Evolutionary conservation across 1,140 invertebrate species (phyloP), one percentile per base, ranked within the genome.

Genomic region (Zophobas atratus): DNA sequence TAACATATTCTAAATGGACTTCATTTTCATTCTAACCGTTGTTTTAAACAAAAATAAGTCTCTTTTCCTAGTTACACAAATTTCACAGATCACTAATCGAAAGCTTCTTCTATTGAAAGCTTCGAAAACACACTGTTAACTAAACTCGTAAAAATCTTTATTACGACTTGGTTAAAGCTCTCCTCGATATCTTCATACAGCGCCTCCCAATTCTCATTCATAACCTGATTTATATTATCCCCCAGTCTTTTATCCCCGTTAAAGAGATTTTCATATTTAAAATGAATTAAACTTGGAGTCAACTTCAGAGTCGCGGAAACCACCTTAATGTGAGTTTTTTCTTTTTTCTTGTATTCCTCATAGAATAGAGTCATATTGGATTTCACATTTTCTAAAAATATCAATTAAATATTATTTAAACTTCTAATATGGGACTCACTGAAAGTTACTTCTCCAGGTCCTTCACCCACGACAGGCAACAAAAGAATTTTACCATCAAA

Each of bases 151-250:
- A 20, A 20, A 20, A 20, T 20, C 20, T 20, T 20, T 20, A 20
- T 20, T 20, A 20, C 20, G 20, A 20, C 20, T 20, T 20, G 20
- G 20, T 20, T 20, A 20, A 20, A 39, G 20, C 2, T 53, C 4
- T 1, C 46, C n/a, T 49, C 20, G 0, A 51, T 33, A 51, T 72
- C 51, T 41, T 49, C 46, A 20, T 36, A 72, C 1, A 72, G 34
- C 8, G 36, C 35, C 36, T 72, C 35, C 35, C 70, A 72, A 38
- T 72, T 72, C 20, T 72, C 70, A 36, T 72, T 72, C 4, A 72
- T 5, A 4, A 53, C 51, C 33, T 53, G 6, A 8, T 38, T 8
- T 35, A 72, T 35, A 3, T 72, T n/a, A 38, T 48, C 70, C 43
- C 43, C n/a, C 8, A 72, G 33, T 5, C 6, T 8, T 38, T 48